phyloP scores from a whole-genome alignment of 2,113 vertebrate species.

The Noturus placidus region DNA sequence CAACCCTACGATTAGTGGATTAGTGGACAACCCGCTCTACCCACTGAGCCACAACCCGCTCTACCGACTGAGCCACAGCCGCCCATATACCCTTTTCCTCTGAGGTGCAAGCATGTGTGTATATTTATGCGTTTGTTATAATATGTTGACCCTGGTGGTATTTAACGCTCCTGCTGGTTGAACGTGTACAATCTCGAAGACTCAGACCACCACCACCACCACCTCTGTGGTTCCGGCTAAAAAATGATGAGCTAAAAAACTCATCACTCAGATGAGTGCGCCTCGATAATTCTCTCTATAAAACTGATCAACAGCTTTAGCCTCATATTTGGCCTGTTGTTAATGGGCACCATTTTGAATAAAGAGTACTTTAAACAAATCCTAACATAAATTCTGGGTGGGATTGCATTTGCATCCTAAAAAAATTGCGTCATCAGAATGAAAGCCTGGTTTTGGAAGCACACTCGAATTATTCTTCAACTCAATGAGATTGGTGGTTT shows the following conservation, averaged over 20 bases:
- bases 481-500: not conserved
- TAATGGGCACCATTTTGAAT: not conserved
- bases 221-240: constrained; percentile 53
- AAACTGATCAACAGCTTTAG: not conserved
- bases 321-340: not conserved
- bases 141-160: constrained; percentile 56
- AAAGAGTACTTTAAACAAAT: not conserved
- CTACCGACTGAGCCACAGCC: no score
- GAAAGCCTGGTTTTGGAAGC: no score
- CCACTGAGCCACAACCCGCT: no score
- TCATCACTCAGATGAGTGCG: not conserved
- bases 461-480: no score
- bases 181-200: constrained; percentile 35
- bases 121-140: constrained; percentile 26
- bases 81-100: no score
- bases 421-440: not conserved
- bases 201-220: constrained; percentile 36
- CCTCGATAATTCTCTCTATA: not conserved
- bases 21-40: no score
- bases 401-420: not conserved
- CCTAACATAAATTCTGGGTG: not conserved
- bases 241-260: no score
- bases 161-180: constrained; percentile 64
- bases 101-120: not conserved
- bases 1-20: no score